Conservation (phyloP, 2,888 invertebrate species). For the Drosophila austrosaltans region DNA sequence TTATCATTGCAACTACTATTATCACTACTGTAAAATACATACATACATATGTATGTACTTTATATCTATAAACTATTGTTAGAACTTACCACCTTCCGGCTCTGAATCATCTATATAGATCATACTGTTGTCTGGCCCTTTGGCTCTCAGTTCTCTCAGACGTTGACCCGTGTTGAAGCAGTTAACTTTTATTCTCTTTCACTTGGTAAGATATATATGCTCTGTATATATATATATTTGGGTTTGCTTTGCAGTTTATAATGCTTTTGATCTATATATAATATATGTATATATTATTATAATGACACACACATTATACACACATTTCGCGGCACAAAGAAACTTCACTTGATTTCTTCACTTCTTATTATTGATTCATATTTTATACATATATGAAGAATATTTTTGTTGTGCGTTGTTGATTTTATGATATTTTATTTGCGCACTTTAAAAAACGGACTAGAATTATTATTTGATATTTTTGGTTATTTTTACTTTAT, state of each 20-base stretch:
- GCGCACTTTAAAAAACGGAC: slow-evolving; percentile 68
- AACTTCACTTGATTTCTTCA: slow-evolving; percentile 61
- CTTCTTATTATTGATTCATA: slow-evolving; percentile 27
- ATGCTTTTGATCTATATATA: slow-evolving; percentile 41
- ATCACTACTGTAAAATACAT: slow-evolving; percentile 2
- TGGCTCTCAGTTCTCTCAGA: slow-evolving; percentile 67
- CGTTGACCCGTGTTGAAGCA: slow-evolving; percentile 72
- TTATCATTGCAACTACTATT: slow-evolving; percentile 38
- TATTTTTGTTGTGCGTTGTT: slow-evolving; percentile 21
- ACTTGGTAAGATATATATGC: slow-evolving; percentile 4
- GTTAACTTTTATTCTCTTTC: slow-evolving; percentile 17
- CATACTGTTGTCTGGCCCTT: slow-evolving; percentile 84
- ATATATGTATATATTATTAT: neutral
- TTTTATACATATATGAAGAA: slow-evolving; percentile 4
- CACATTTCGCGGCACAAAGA: slow-evolving; percentile 48
- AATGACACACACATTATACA: slow-evolving; percentile 41
- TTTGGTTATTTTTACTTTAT: slow-evolving; percentile 44
- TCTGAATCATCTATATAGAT: slow-evolving; percentile 95
- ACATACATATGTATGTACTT: slow-evolving; percentile 13
- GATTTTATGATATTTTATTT: slow-evolving; percentile 18
- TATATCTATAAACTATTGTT: slow-evolving; percentile 9
- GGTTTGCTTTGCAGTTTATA: slow-evolving; percentile 23
- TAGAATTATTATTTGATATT: slow-evolving; percentile 41
- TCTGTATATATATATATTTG: slow-evolving; percentile 11
- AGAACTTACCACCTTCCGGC: slow-evolving; percentile 92